Conservation (phyloP, 2,113 vertebrate species). For the Laticauda laticaudata region DNA sequence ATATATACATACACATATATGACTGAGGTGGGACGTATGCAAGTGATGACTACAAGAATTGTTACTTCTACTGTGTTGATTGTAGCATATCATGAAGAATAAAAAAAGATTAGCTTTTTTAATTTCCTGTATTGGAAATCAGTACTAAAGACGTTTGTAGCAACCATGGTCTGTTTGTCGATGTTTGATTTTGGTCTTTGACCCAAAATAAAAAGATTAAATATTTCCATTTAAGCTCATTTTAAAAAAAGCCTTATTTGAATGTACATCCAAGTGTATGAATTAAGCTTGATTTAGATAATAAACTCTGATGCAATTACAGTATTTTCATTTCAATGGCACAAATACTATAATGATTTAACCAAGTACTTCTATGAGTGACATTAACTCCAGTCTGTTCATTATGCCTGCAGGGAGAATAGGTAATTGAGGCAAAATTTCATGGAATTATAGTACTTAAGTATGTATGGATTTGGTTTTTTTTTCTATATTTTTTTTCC, state of each 20-base stretch:
- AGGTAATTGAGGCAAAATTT: not conserved
- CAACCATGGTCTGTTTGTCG: not conserved
- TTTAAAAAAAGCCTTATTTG: not conserved
- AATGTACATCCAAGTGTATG: not conserved
- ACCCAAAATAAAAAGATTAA: not conserved
- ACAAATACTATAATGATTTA: not conserved
- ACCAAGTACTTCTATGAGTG: slow-evolving; percentile 16
- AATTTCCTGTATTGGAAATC: not conserved
- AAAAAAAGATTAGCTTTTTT: not conserved
- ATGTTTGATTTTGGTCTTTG: not conserved
- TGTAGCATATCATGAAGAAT: not conserved
- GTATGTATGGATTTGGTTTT: not conserved
- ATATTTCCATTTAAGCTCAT: not conserved
- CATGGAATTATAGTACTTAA: not conserved
- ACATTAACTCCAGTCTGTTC: not conserved
- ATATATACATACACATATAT: not conserved
- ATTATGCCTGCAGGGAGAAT: not conserved
- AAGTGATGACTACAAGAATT: not conserved
- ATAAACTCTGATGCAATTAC: not conserved
- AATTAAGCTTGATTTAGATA: slow-evolving; percentile 9
- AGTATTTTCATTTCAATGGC: not conserved
- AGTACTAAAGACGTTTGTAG: not conserved
- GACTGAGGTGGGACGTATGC: not conserved
- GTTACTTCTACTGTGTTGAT: not conserved
- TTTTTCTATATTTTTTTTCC: not conserved